Percentiles rank a stretch among this genome's conserved stretches.
phyloP scores from a whole-genome alignment of 2,888 invertebrate species.

The Lapara coniferarum region DNA sequence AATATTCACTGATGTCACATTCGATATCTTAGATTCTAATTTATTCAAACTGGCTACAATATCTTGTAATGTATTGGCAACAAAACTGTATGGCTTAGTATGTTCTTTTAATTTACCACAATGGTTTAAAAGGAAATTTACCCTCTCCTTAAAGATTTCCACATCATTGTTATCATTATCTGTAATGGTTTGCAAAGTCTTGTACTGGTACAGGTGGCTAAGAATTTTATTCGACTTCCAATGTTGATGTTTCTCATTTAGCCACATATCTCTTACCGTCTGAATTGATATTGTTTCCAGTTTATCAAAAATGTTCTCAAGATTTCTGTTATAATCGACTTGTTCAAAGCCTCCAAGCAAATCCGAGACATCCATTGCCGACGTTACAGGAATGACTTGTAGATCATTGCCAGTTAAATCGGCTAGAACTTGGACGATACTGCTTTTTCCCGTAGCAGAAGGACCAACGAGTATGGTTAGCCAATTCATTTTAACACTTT shows the following conservation, averaged over 20 bases:
- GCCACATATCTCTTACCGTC: constrained; percentile 74
- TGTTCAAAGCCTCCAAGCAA: constrained; percentile 99
- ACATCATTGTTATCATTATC: constrained; percentile 49
- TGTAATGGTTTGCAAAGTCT: constrained; percentile 47
- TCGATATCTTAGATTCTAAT: constrained; percentile 70
- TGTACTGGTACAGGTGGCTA: constrained; percentile 61
- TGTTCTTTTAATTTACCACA: constrained; percentile 53
- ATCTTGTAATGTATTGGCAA: constrained; percentile 49
- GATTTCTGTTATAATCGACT: constrained; percentile 88
- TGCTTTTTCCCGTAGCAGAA: constrained; percentile 91
- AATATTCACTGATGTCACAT: constrained; percentile 86
- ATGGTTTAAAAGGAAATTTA: constrained; percentile 58
- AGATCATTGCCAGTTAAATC: constrained; percentile 89
- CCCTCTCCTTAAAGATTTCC: constrained; percentile 57
- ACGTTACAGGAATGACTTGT: constrained; percentile 91
- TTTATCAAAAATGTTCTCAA: constrained; percentile 86
- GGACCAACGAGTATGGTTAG: constrained; percentile 94
- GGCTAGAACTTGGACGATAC: constrained; percentile 89
- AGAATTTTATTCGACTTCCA: constrained; percentile 60
- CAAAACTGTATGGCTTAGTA: constrained; percentile 39
- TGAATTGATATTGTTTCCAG: constrained; percentile 82
- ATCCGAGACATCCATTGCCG: constrained; percentile 97
- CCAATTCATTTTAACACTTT: constrained; percentile 96
- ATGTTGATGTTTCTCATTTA: constrained; percentile 49
- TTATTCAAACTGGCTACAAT: constrained; percentile 60